phyloP scores from a whole-genome alignment of 2,888 invertebrate genomes.

The Alentia gelatinosa region DNA sequence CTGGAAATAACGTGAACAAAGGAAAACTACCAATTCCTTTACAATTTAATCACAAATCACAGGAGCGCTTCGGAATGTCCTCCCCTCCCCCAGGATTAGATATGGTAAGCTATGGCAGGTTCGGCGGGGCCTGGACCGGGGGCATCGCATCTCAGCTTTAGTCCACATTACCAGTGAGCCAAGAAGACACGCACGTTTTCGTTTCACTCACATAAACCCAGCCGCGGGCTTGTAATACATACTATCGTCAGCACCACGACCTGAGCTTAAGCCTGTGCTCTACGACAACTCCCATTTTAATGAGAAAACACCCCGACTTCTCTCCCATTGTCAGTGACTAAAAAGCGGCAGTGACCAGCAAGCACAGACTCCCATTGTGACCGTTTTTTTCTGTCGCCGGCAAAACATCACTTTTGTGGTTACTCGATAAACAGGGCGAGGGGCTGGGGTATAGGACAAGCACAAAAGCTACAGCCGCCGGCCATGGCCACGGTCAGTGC shows the following conservation, averaged over 20 bases:
- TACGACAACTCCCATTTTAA: background rate
- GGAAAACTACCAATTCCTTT: too few relatives aligned
- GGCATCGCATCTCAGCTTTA: too few relatives aligned
- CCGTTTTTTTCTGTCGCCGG: background rate
- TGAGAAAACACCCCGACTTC: background rate
- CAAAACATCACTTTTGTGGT: background rate
- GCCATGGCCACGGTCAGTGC: background rate
- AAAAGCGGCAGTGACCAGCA: background rate
- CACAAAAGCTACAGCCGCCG: background rate
- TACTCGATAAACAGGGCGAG: background rate
- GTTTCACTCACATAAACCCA: background rate
- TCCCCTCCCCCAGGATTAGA: too few relatives aligned
- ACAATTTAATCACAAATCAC: too few relatives aligned
- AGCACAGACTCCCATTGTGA: background rate
- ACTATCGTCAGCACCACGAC: background rate
- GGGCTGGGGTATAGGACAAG: background rate
- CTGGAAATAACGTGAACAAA: too few relatives aligned
- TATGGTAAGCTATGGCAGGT: too few relatives aligned
- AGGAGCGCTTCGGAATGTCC: too few relatives aligned
- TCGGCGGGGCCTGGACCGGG: too few relatives aligned
- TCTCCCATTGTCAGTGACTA: constrained; percentile 5
- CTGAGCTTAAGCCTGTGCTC: background rate
- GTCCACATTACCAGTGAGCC: too few relatives aligned
- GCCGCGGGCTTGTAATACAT: background rate
- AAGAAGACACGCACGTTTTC: background rate